A percentile compares a stretch with the other conserved stretches of the same genome.
These are phyloP conservation scores for Zapornia atra DNA, from an alignment of 2,113 vertebrate species.

Conservation along the genomic window DNA sequence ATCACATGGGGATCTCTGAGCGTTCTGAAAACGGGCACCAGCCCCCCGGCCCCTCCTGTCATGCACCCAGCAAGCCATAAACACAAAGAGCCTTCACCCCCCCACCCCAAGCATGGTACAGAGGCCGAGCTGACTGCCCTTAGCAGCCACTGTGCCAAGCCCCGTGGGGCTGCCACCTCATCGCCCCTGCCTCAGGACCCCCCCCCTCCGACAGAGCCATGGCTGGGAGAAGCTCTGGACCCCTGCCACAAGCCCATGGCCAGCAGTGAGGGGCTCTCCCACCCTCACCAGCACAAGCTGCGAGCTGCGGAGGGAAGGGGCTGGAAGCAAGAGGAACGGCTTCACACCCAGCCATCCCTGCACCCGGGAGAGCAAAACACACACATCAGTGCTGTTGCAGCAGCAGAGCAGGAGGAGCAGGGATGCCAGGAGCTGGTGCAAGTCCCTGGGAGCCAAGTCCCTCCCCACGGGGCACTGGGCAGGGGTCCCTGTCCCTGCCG, in stretches of 20 bases:
- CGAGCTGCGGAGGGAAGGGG: background rate
- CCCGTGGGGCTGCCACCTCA: background rate
- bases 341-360: background rate
- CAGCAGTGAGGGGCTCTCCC: background rate
- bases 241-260: background rate
- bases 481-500: background rate
- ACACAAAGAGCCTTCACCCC: background rate
- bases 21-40: background rate
- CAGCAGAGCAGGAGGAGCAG: background rate
- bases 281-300: background rate
- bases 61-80: background rate
- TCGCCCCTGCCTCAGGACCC: background rate
- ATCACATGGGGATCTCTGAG: background rate
- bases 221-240: background rate
- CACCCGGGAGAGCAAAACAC: background rate
- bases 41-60: background rate
- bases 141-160: background rate
- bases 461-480: background rate
- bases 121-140: background rate
- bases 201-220: background rate
- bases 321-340: background rate
- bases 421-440: rapidly evolving
- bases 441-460: background rate
- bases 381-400: background rate
- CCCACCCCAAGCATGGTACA: rapidly evolving